Conservation (phyloP, 2,113 vertebrate genomes). For the Daboia siamensis region DNA sequence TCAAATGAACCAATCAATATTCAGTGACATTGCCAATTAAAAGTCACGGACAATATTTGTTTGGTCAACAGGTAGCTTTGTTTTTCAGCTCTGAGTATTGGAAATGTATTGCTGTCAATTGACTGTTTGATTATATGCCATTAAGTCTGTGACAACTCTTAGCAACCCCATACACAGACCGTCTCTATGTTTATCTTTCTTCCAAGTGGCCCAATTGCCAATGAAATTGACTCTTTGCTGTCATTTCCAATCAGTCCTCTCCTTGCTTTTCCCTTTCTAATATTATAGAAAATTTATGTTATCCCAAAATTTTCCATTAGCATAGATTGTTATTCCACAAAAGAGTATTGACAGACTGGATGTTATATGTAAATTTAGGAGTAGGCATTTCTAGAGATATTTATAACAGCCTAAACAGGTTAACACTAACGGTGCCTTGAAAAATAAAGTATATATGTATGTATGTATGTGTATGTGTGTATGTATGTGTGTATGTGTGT, state of each 20-base stretch:
- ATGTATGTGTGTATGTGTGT: no score
- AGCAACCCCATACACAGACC: background rate
- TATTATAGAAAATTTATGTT: background rate
- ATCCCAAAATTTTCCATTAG: conserved; percentile 8
- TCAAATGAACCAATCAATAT: background rate
- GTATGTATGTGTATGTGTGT: no score
- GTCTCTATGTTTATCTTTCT: background rate
- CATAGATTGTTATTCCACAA: background rate
- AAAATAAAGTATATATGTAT: background rate
- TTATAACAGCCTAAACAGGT: background rate
- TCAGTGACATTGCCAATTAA: background rate
- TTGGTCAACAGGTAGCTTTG: background rate
- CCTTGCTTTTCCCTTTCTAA: background rate
- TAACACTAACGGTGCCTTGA: conserved; percentile 8
- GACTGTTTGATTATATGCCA: background rate
- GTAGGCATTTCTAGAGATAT: background rate
- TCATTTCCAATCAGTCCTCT: background rate
- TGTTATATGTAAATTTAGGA: conserved; percentile 9
- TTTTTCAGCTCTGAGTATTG: background rate
- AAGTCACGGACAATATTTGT: background rate
- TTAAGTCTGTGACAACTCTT: background rate
- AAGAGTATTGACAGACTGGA: conserved; percentile 8
- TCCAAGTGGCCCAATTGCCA: background rate
- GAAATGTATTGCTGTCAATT: background rate
- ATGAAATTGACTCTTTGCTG: background rate